Conservation (phyloP, 2,888 invertebrate genomes). For the Drosophila barbarae region DNA sequence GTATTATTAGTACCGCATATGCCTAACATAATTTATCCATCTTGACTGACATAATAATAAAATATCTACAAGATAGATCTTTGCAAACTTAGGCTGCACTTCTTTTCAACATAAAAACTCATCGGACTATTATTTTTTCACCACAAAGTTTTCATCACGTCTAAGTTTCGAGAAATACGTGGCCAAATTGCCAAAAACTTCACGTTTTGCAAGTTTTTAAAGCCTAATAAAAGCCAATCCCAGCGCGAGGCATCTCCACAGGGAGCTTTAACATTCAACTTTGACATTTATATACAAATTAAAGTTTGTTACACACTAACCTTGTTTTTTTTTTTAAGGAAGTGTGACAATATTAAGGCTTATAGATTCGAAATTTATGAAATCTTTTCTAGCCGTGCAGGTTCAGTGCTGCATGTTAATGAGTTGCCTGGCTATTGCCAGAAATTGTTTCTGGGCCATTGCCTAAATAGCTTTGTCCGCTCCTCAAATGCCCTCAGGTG, state of each 20-base stretch:
- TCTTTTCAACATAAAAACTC: neutral
- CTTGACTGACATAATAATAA: neutral
- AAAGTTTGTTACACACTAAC: neutral
- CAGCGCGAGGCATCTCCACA: neutral
- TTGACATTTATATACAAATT: slow-evolving; percentile 6
- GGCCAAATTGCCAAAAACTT: slow-evolving; percentile 7
- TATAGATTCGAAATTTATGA: neutral
- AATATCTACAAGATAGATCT: neutral
- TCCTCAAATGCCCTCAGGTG: slow-evolving; percentile 10
- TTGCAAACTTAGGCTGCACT: neutral
- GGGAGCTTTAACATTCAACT: slow-evolving; percentile 7
- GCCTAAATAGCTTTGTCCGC: slow-evolving; percentile 42
- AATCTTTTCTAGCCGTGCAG: slow-evolving; percentile 11
- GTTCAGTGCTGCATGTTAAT: slow-evolving; percentile 62
- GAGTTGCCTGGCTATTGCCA: slow-evolving; percentile 64
- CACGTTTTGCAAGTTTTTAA: slow-evolving; percentile 8
- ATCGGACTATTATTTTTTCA: slow-evolving; percentile 3
- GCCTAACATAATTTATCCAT: neutral
- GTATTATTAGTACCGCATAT: neutral
- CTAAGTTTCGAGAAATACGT: slow-evolving; percentile 6
- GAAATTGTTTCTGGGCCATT: slow-evolving; percentile 57
- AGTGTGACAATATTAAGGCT: neutral
- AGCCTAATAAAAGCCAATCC: slow-evolving; percentile 7
- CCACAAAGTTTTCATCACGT: slow-evolving; percentile 9
- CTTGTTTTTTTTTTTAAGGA: neutral